Conservation (phyloP, 2,888 invertebrate genomes). For the Athalia rosae region DNA sequence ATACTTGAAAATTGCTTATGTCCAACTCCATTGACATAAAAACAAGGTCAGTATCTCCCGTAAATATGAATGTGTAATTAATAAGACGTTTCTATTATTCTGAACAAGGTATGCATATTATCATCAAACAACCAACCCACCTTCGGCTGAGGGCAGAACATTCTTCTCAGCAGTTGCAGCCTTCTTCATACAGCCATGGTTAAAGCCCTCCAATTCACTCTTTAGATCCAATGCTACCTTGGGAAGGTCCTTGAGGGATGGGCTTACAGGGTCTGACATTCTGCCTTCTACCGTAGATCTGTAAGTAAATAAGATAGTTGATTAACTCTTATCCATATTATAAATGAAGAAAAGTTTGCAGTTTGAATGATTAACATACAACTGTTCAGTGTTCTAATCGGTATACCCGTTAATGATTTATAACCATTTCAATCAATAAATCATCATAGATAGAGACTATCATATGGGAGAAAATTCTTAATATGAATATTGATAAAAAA, state of each 20-base stretch:
- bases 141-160: conserved; percentile 94
- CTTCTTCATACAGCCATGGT: conserved; percentile 90
- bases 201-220: conserved; percentile 93
- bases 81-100: neutral
- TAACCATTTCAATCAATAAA: neutral
- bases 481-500: neutral
- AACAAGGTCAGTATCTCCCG: neutral
- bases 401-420: neutral
- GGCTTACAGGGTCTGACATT: conserved; percentile 80
- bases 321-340: neutral
- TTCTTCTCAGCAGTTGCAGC: conserved; percentile 94
- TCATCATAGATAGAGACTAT: neutral
- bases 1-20: neutral
- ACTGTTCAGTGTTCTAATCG: neutral
- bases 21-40: neutral
- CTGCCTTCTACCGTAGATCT: conserved; percentile 57
- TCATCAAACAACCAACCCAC: conserved; percentile 74
- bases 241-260: conserved; percentile 92
- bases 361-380: neutral
- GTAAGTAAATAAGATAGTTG: conserved; percentile 50
- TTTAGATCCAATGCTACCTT: conserved; percentile 93
- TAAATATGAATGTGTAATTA: conserved; percentile 21
- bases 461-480: neutral
- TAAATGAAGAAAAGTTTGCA: neutral
- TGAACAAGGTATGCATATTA: neutral